Evolutionary conservation across 1,140 invertebrate genomes (phyloP).

Genomic region (Stegodyphus dumicola): DNA sequence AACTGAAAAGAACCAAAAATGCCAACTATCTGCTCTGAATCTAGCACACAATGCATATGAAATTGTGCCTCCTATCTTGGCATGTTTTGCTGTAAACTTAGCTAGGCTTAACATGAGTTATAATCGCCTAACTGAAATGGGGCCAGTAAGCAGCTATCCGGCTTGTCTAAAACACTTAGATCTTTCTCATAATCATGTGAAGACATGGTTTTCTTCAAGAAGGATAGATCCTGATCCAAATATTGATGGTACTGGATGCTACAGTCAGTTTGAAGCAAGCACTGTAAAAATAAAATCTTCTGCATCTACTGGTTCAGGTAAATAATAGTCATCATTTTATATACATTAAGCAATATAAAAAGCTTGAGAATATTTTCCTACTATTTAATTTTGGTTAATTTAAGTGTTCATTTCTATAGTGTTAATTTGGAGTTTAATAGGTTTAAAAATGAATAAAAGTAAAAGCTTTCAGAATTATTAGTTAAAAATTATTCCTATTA

Average conservation of each 20-base stretch:
- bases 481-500: too few relatives aligned
- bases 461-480: too few relatives aligned
- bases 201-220: constrained; percentile 77
- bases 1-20: constrained; percentile 66
- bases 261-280: constrained; percentile 46
- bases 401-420: too few relatives aligned
- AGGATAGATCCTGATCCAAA: constrained; percentile 38
- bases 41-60: constrained; percentile 91
- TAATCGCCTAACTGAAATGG: constrained; percentile 80
- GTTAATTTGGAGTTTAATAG: too few relatives aligned
- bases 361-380: too few relatives aligned
- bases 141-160: constrained; percentile 90
- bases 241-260: constrained; percentile 41
- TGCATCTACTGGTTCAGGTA: constrained; percentile 47
- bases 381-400: too few relatives aligned
- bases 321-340: not conserved
- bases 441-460: too few relatives aligned
- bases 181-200: constrained; percentile 91
- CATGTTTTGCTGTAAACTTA: constrained; percentile 87
- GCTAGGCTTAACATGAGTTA: constrained; percentile 90
- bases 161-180: constrained; percentile 89
- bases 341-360: too few relatives aligned
- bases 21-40: constrained; percentile 80
- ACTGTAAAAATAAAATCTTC: constrained; percentile 24
- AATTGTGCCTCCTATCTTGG: constrained; percentile 84